Evolutionary conservation across 2,113 vertebrate species (phyloP).

Genomic region (Ovibos moschatus): DNA sequence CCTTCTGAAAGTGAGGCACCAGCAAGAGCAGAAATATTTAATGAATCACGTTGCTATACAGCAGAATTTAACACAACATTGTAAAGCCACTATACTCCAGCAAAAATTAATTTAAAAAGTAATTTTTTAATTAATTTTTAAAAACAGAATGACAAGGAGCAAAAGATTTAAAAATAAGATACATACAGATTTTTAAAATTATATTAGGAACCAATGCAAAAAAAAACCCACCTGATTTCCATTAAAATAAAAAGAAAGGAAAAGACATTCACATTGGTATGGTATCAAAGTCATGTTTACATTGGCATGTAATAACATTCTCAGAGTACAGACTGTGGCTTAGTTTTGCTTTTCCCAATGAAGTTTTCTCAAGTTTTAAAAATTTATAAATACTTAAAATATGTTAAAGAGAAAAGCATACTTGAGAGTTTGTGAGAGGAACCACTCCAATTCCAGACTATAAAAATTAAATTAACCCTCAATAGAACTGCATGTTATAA

Average conservation of each 20-base stretch:
- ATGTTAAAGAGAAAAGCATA: slow-evolving; percentile 14
- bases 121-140: background rate
- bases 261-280: background rate
- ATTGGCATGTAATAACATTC: background rate
- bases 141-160: background rate
- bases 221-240: background rate
- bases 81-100: background rate
- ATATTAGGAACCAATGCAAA: background rate
- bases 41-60: background rate
- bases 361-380: slow-evolving; percentile 6
- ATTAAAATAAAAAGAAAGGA: background rate
- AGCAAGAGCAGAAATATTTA: background rate
- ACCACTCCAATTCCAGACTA: background rate
- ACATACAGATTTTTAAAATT: background rate
- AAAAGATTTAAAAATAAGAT: background rate
- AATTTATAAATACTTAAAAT: slow-evolving; percentile 12
- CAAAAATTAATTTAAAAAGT: background rate
- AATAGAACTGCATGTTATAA: background rate
- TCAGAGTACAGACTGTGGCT: background rate
- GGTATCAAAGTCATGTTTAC: background rate
- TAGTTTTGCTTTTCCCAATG: slow-evolving; percentile 13
- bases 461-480: slow-evolving; percentile 32
- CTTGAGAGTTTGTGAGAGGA: slow-evolving; percentile 15
- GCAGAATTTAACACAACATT: background rate
- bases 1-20: background rate